Percentiles rank a stretch among this genome's conserved stretches.
phyloP scores from a whole-genome alignment of 2,113 vertebrate genomes.

The Psittacara wagleri region DNA sequence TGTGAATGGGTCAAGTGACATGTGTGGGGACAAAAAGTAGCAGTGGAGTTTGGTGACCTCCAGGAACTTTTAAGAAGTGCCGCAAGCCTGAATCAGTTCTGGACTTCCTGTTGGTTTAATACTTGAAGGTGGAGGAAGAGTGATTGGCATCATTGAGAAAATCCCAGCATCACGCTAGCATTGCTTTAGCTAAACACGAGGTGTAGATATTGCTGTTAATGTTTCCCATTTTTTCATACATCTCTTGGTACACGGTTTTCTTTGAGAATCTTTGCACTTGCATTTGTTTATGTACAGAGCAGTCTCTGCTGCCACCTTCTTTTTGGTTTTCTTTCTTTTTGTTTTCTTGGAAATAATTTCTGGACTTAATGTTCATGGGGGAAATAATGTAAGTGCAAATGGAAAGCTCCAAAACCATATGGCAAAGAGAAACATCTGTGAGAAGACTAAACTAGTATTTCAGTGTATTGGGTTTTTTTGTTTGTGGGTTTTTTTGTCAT shows the following conservation, averaged over 20 bases:
- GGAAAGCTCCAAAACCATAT: not conserved
- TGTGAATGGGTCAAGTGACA: rapidly evolving
- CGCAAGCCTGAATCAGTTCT: rapidly evolving
- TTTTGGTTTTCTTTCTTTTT: rapidly evolving
- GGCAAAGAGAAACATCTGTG: not conserved
- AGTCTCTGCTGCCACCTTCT: not conserved
- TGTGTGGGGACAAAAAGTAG: not conserved
- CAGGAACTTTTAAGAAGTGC: not conserved
- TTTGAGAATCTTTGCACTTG: not conserved
- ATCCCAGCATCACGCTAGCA: not conserved
- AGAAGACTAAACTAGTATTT: not conserved
- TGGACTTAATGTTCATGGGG: not conserved
- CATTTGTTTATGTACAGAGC: not conserved
- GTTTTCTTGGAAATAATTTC: not conserved
- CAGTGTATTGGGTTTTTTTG: not conserved
- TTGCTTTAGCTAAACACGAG: not conserved
- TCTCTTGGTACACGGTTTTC: not conserved
- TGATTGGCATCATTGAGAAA: not conserved
- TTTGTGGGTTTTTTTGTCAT: not conserved
- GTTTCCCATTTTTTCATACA: not conserved
- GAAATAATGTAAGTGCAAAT: not conserved
- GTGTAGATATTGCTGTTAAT: rapidly evolving
- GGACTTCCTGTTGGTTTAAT: not conserved
- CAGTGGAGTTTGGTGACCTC: not conserved
- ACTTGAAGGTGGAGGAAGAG: not conserved